Evolutionary conservation across 2,888 invertebrate genomes (phyloP), one percentile per base, ranked within the genome.

Genomic region (Myopa testacea): DNA sequence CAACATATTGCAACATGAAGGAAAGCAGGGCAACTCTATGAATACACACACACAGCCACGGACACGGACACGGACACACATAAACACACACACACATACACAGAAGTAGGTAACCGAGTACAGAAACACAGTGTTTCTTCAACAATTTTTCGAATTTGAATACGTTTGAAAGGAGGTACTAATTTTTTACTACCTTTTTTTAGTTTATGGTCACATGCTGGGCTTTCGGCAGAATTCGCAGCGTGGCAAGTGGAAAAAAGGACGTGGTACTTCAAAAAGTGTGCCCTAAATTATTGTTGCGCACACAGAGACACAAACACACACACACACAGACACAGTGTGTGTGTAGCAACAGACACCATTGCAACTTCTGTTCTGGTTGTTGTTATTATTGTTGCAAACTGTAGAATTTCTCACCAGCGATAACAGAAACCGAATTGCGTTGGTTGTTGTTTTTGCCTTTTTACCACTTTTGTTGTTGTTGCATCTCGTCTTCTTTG

Each of bases 31-130:
- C 4, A 5, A 16, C 65, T n/a, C 1, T 19, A 63, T 8, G 26
- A 10, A 60, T 5, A 63, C 37, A 26, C 63, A 63, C 63, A 63
- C 63, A 65, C 65, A 19, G 62, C 63, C 70, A 52, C 71, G 55
- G 55, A 52, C 77, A 62, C 58, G 73, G 14, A 52, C 71, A 52
- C 16, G 37, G 67, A 74, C 38, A 58, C n/a, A 8, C 62, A 1
- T 12, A 55, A 75, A 63, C 37, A 26, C 63, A 63, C 63, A 63
- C 63, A 65, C 40, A 19, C 52, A 76, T 63, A 52, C 72, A 62
- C 58, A 52, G 75, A 62, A 45, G 73, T 14, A 52, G 63, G 72
- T 63, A 74, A 80, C 77, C 81, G 80, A 80, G 81, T 83, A 80
- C 81, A 83, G 81, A 52, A 50, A 14, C 45, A 26, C 67, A 75